Evolutionary conservation across 1,140 invertebrate species (phyloP), one percentile per base, ranked within the genome.

Genomic region (Drosophila miranda): DNA sequence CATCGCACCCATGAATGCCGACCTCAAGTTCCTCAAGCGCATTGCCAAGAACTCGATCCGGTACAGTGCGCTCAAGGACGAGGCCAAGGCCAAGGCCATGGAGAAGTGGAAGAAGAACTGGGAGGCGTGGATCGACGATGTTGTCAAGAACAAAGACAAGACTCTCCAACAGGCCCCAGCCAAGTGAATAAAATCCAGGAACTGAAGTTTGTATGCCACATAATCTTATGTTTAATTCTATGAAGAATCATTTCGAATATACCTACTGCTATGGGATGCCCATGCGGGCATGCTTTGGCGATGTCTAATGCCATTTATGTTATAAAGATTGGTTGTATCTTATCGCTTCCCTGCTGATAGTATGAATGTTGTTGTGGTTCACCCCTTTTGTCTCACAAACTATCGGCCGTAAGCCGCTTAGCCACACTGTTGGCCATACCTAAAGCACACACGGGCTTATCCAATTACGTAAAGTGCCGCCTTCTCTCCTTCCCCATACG

Each of bases 21-120:
- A 96, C 70, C 90, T 97, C 7, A 92, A 93, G 58, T 91, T 96
- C 21, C 91, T 98, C 2, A 97, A 97, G 80, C 93, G 95, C 70
- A 91, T 97, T 1, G 95, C 95, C 0, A 83, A 94, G 0, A 97
- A 97, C 89, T 97, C 96, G 0, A 92, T 97, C 4, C 86, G 90
- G 60, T 97, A 94, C 50, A 93, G 92, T 63, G 89, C 91, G 2
- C 53, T 91, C 3, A 56, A 28, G 23, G 74, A 68, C 7, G 76
- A 87, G 34, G 68, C 67, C 13, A 77, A 83, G 50, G 41, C 67
- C 1, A n/a, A 38, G 9, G 86, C 75, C 0, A 44, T 81, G 21
- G 23, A 43, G 2, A 90, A 87, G 53, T 90, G 88, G 88, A 79
- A 87, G 53, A 28, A 6, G 5, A 58, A 72, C 19, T 90, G 89